These are phyloP conservation scores for Rhamphomyia laevipes DNA, from an alignment of 2,888 invertebrate genomes.

Conservation along the genomic window DNA sequence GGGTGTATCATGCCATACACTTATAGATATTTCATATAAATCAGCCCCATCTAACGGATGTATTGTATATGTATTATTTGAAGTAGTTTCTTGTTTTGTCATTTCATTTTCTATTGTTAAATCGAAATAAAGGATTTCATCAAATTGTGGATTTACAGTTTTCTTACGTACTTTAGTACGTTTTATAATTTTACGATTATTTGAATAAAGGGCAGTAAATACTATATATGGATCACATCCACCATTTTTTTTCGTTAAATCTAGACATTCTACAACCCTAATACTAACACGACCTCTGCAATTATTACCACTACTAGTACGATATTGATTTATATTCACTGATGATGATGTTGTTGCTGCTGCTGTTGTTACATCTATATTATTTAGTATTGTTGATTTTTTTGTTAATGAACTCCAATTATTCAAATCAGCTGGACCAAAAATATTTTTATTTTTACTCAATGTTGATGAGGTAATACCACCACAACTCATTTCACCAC, in stretches of 20 bases:
- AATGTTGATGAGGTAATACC: not conserved
- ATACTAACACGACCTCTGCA: slow-evolving; percentile 40
- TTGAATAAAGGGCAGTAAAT: slow-evolving; percentile 67
- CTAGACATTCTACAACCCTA: slow-evolving; percentile 72
- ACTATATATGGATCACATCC: slow-evolving; percentile 84
- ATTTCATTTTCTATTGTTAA: slow-evolving; percentile 46
- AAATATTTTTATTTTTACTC: slow-evolving; percentile 20
- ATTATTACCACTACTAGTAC: slow-evolving; percentile 2
- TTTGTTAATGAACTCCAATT: slow-evolving; percentile 15
- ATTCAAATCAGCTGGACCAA: slow-evolving; percentile 16
- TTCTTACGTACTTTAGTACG: slow-evolving; percentile 82
- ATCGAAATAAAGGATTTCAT: slow-evolving; percentile 75
- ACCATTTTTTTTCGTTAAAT: slow-evolving; percentile 79
- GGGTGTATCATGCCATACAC: slow-evolving; percentile 77
- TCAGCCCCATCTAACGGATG: slow-evolving; percentile 49
- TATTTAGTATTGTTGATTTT: slow-evolving; percentile 8
- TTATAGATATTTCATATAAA: slow-evolving; percentile 68
- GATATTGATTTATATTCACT: slow-evolving; percentile 5
- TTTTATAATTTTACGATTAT: slow-evolving; percentile 65
- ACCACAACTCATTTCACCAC: not conserved
- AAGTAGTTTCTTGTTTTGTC: slow-evolving; percentile 18
- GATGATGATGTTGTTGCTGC: too few species aligned
- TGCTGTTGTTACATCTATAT: slow-evolving; percentile 4
- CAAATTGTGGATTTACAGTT: slow-evolving; percentile 79
- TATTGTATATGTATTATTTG: slow-evolving; percentile 44